phyloP scores from a whole-genome alignment of 2,113 vertebrate genomes.

The Tachysurus vachellii region DNA sequence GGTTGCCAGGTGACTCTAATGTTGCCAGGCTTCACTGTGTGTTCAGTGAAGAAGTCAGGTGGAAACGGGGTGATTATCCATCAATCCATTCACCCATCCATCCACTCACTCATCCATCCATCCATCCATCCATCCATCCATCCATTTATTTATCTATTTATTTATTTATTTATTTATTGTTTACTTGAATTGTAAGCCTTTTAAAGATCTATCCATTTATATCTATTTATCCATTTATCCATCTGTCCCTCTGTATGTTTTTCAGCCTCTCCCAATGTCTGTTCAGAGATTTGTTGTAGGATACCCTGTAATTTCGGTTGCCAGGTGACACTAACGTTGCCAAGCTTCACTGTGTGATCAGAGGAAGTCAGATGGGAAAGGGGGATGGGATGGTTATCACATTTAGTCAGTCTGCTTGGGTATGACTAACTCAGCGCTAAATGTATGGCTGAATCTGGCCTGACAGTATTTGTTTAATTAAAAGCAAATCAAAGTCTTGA shows the following conservation, averaged over 20 bases:
- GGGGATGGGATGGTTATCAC: neutral
- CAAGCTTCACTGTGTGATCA: constrained; percentile 60
- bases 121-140: neutral
- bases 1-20: constrained; percentile 70
- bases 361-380: constrained; percentile 46
- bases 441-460: constrained; percentile 13
- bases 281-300: constrained; percentile 49
- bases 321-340: constrained; percentile 69
- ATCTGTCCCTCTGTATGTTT: constrained; percentile 43
- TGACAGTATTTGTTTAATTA: constrained; percentile 38
- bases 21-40: constrained; percentile 62
- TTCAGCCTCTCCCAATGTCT: constrained; percentile 19
- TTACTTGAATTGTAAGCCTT: neutral
- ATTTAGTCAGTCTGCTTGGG: neutral
- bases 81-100: neutral
- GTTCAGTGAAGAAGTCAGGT: constrained; percentile 57
- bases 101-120: constrained; percentile 10
- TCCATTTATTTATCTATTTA: neutral
- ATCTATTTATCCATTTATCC: constrained; percentile 14
- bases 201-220: constrained; percentile 5
- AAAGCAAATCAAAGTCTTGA: constrained; percentile 35
- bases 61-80: neutral
- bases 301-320: constrained; percentile 68
- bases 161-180: neutral
- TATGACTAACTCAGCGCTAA: neutral